These are phyloP conservation scores for Rhaphigaster nebulosa DNA, from an alignment of 2,888 invertebrate genomes.

Conservation along the genomic window DNA sequence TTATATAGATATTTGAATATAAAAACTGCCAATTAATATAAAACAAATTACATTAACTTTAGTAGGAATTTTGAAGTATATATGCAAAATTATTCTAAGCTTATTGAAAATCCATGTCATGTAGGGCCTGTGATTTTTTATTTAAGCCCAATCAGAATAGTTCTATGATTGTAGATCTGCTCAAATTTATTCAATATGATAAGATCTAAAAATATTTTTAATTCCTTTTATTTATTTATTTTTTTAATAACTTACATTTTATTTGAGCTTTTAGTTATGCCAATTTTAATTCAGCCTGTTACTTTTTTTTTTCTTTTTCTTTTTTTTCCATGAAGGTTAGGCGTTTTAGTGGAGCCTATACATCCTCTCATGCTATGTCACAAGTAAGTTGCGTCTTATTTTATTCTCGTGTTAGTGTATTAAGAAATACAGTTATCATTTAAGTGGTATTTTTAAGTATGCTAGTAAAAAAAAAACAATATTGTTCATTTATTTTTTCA, in stretches of 20 bases:
- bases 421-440: not conserved
- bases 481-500: not conserved
- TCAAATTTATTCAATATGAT: not conserved
- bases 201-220: not conserved
- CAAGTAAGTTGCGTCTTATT: not conserved
- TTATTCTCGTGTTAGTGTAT: not conserved
- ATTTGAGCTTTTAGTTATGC: not conserved
- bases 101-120: not conserved
- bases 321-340: not conserved
- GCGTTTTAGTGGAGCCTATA: not conserved
- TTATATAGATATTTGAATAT: too few species aligned
- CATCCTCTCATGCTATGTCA: not conserved
- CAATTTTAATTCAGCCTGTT: not conserved
- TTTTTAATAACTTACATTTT: not conserved
- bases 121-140: not conserved
- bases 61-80: not conserved
- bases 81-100: not conserved
- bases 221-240: not conserved
- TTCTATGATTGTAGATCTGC: not conserved
- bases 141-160: not conserved
- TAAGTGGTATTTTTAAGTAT: not conserved
- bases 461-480: not conserved
- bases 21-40: too few species aligned
- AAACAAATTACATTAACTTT: not conserved
- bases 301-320: slow-evolving; percentile 6